These are phyloP conservation scores for Coilia nasus DNA, from an alignment of 2,797 vertebrate genomes.

Conservation along the genomic window DNA sequence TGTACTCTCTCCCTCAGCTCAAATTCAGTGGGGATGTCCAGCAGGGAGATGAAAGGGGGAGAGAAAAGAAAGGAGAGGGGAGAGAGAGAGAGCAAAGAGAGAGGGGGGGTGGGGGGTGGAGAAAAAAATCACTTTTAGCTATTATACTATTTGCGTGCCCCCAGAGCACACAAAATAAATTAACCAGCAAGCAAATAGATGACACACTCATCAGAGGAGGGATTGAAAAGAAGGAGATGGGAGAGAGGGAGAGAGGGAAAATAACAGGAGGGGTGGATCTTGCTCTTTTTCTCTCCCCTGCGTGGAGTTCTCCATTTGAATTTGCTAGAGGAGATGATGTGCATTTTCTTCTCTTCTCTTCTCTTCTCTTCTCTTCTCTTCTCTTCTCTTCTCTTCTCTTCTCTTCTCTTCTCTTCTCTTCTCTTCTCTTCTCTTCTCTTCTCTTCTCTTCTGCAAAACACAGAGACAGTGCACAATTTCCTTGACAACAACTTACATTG, in stretches of 20 bases:
- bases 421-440: not conserved
- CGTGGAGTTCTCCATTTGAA: constrained; percentile 44
- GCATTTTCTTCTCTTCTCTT: not conserved
- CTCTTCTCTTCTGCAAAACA: not conserved
- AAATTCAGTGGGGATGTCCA: constrained; percentile 69
- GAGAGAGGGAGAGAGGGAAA: constrained; percentile 48
- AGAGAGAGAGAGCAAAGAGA: constrained; percentile 38
- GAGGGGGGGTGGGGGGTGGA: constrained; percentile 43
- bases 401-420: constrained; percentile 17
- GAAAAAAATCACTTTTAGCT: constrained; percentile 63
- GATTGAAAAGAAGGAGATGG: constrained; percentile 44
- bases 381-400: not conserved
- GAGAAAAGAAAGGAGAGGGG: not conserved
- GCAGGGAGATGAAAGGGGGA: constrained; percentile 53
- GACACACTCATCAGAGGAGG: constrained; percentile 68
- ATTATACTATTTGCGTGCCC: constrained; percentile 66
- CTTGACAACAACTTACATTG: too few relatives aligned
- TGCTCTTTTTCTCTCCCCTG: constrained; percentile 16
- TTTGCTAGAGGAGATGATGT: not conserved
- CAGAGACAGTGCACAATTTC: too few relatives aligned
- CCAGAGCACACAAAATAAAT: constrained; percentile 75
- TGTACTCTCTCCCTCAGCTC: constrained; percentile 56
- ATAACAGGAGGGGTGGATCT: constrained; percentile 40
- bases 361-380: not conserved
- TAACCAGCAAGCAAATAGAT: constrained; percentile 71